Evolutionary conservation across 2,888 invertebrate species (phyloP).

Genomic region (Anodontia alba): DNA sequence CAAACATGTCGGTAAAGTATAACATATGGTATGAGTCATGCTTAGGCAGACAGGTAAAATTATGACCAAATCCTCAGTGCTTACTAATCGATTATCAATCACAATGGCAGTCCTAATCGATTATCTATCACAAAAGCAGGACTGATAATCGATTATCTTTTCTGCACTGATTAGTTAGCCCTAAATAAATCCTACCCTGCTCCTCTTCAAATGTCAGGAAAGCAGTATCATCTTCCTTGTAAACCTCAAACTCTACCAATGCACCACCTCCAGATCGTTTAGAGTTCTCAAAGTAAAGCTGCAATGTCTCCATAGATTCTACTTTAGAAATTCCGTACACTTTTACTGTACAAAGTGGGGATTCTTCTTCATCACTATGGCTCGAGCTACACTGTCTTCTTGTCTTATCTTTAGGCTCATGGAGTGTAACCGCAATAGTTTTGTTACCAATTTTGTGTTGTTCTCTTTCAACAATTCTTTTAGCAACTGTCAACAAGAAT

Average conservation of each 20-base stretch:
- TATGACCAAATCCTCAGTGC: too few species aligned
- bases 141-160: too few species aligned
- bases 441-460: background rate
- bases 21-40: too few species aligned
- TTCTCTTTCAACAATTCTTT: background rate
- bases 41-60: too few species aligned
- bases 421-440: background rate
- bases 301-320: background rate
- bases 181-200: background rate
- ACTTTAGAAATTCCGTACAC: background rate
- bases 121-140: too few species aligned
- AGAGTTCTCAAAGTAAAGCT: background rate
- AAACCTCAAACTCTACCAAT: background rate
- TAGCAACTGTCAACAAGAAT: background rate
- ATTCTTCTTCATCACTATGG: background rate
- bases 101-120: too few species aligned
- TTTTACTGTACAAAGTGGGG: background rate
- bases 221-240: conserved; percentile 7
- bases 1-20: too few species aligned
- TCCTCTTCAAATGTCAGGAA: conserved; percentile 5
- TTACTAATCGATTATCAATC: too few species aligned
- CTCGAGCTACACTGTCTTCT: background rate
- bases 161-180: too few species aligned
- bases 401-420: background rate
- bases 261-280: background rate